These are phyloP conservation scores for Chelonoidis abingdonii DNA, from an alignment of 2,113 vertebrate species.

Conservation along the genomic window DNA sequence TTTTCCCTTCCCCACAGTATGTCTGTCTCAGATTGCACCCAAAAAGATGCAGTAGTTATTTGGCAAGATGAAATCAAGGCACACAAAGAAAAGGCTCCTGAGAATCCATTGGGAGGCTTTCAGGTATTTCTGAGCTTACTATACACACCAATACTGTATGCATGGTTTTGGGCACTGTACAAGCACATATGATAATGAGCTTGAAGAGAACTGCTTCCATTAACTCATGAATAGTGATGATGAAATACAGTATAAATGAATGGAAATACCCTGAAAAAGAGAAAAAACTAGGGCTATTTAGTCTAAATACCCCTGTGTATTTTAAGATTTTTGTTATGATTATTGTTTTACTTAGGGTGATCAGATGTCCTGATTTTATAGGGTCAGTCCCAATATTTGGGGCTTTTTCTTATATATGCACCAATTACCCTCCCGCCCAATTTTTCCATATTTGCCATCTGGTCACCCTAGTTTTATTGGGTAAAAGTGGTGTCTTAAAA, in stretches of 20 bases:
- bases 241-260: background rate
- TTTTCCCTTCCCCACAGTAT: slow-evolving; percentile 10
- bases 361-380: too few relatives aligned
- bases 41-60: background rate
- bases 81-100: background rate
- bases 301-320: background rate
- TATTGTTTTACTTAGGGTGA: background rate
- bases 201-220: background rate
- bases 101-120: background rate
- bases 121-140: background rate
- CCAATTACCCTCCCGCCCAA: too few relatives aligned
- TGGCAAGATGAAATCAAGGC: background rate
- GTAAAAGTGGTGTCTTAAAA: background rate
- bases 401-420: too few relatives aligned
- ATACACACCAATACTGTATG: background rate
- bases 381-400: too few relatives aligned
- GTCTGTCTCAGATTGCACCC: background rate
- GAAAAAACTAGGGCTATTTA: background rate
- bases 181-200: background rate
- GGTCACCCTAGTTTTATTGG: background rate
- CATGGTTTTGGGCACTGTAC: background rate
- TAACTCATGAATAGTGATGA: background rate
- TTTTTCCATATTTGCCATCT: too few relatives aligned
- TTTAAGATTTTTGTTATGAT: background rate
- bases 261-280: background rate